These are phyloP conservation scores for Platyura marginata DNA, from an alignment of 1,140 invertebrate genomes.

Conservation along the genomic window DNA sequence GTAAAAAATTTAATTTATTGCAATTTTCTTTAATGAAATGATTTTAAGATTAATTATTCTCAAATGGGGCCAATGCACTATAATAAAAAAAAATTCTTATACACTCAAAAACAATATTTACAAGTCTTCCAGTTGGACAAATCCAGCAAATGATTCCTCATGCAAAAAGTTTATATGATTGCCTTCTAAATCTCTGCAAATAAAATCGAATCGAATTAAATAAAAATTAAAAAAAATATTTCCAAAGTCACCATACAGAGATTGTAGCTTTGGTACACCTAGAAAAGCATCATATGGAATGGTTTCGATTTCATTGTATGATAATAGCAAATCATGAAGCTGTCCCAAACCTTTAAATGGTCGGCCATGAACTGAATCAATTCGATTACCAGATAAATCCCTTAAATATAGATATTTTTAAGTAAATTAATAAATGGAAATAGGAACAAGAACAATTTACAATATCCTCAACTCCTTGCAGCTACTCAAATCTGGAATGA, in stretches of 20 bases:
- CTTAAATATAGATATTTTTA: constrained; percentile 27
- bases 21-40: too few relatives aligned
- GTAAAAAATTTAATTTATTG: too few relatives aligned
- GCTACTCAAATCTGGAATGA: constrained; percentile 47
- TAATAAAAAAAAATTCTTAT: too few relatives aligned
- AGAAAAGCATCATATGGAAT: constrained; percentile 62
- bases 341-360: constrained; percentile 49
- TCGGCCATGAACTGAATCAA: constrained; percentile 44
- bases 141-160: constrained; percentile 61
- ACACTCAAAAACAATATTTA: constrained; percentile 40
- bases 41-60: too few relatives aligned
- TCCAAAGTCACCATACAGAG: constrained; percentile 55
- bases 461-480: constrained; percentile 64
- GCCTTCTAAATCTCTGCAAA: constrained; percentile 64
- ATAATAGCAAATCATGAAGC: constrained; percentile 70
- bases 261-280: constrained; percentile 60
- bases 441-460: constrained; percentile 43
- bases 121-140: constrained; percentile 70
- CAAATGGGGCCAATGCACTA: too few relatives aligned
- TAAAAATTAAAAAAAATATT: constrained; percentile 1
- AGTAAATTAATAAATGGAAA: not conserved
- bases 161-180: constrained; percentile 75
- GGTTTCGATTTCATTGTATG: constrained; percentile 57
- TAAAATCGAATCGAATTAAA: not conserved
- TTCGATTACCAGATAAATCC: constrained; percentile 72